Evolutionary conservation across 2,888 invertebrate species (phyloP).

Genomic region (Branchipolynoe longqiensis): DNA sequence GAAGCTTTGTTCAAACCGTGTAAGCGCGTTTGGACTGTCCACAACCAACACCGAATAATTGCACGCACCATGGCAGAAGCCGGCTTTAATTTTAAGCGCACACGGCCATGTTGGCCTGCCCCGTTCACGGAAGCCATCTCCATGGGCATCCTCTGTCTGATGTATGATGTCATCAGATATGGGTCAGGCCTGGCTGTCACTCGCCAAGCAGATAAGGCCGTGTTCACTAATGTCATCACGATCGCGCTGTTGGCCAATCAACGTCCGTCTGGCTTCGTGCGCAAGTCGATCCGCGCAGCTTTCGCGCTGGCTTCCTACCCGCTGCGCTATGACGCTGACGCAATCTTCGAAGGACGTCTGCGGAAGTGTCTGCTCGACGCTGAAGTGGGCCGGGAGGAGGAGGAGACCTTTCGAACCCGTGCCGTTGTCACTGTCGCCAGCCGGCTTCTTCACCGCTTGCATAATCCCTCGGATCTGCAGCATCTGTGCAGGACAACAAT

Average conservation of each 20-base stretch:
- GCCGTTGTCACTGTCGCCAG: background rate
- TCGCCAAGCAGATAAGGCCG: background rate
- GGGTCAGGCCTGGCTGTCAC: background rate
- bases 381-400: background rate
- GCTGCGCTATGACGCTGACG: background rate
- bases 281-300: background rate
- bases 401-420: background rate
- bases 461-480: background rate
- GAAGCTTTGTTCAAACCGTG: background rate
- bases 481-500: constrained; percentile 6
- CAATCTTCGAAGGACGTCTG: background rate
- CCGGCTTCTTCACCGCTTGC: background rate
- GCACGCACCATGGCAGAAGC: background rate
- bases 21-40: background rate
- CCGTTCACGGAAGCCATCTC: constrained; percentile 19
- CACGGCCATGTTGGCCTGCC: background rate
- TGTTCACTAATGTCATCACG: background rate
- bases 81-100: background rate
- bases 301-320: constrained; percentile 13
- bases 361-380: background rate
- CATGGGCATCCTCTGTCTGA: background rate
- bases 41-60: background rate
- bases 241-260: background rate
- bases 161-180: constrained; percentile 26
- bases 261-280: background rate